Base-by-base conservation (phyloP, 2,888 invertebrate genomes). In the Lymantria monacha region DNA sequence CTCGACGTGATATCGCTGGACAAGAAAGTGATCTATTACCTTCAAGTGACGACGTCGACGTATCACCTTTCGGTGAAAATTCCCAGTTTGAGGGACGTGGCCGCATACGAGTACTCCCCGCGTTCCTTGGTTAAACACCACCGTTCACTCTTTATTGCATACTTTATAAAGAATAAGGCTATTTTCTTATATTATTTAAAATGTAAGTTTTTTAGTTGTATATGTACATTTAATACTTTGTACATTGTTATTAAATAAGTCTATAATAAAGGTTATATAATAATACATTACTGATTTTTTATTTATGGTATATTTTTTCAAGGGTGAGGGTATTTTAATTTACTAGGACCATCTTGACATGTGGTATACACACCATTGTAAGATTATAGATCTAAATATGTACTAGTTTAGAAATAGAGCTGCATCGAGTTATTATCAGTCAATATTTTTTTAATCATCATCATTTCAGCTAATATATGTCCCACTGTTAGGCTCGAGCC, bases 11-110 rank as follows among this genome's bases (percentile, higher is more conserved):
- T 9, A 43, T 83, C 7, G 81, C 70, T 0, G 89, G 85, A 0
- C 79, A 82, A 43, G 89, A 89, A 56, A 87, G 81, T 46, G 89
- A 90, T 55, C 68, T 90, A 7, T 70, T 90, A 13, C 90, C 91
- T 0, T 80, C 85, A 0, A 68, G 55, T 5, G 70, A 76, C 30
- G 83, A 87, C 15, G 77, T 79, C 0, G 89, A 86, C 11, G 79
- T 59, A 3, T 83, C 88, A 0, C 83, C 85, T 0, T 87, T 90
- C 45, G 87, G 84, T 42, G 85, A 84, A 38, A 64, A 54, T 8
- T 80, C 81, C 0, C 80, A 81, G 44, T 59, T 90, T 0, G 68
- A 65, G 13, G 90, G 90, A 12, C 86, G 75, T 12, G 75, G 85
- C 1, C 85, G 89, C 46, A 90, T 91, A 48, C 80, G 73, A 61